phyloP scores from a whole-genome alignment of 2,797 vertebrate species.

The Hippoglossus hippoglossus region DNA sequence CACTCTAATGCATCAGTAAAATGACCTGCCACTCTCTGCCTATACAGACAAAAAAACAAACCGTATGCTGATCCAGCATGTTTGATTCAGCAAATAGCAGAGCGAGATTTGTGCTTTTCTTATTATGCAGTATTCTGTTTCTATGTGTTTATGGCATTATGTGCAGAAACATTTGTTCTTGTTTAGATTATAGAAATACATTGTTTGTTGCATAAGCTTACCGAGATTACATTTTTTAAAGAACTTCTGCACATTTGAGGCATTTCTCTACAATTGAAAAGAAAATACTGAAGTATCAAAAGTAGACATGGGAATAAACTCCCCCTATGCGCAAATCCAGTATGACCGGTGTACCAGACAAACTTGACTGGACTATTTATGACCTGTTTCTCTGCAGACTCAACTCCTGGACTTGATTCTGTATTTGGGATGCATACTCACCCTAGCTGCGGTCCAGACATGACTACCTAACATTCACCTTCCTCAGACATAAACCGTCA shows the following conservation, averaged over 20 bases:
- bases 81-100: constrained; percentile 43
- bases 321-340: neutral
- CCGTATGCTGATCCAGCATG: constrained; percentile 42
- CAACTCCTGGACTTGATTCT: constrained; percentile 45
- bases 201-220: constrained; percentile 39
- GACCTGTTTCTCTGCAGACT: constrained; percentile 53
- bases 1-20: constrained; percentile 49
- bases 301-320: constrained; percentile 29
- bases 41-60: constrained; percentile 24
- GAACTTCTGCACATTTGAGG: constrained; percentile 37
- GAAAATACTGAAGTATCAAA: constrained; percentile 51
- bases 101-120: constrained; percentile 34
- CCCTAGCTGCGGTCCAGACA: constrained; percentile 71
- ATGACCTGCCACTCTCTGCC: constrained; percentile 33
- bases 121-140: constrained; percentile 26
- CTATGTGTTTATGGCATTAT: constrained; percentile 51
- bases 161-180: constrained; percentile 40
- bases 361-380: constrained; percentile 62
- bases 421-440: constrained; percentile 43
- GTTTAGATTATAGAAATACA: constrained; percentile 43
- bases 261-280: constrained; percentile 49
- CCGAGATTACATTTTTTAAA: constrained; percentile 22
- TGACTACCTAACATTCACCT: constrained; percentile 60
- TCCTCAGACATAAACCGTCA: constrained; percentile 50
- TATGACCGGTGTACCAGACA: constrained; percentile 51